These are phyloP conservation scores for Tricholauxania praeusta DNA, from an alignment of 2,888 invertebrate species.

Conservation along the genomic window DNA sequence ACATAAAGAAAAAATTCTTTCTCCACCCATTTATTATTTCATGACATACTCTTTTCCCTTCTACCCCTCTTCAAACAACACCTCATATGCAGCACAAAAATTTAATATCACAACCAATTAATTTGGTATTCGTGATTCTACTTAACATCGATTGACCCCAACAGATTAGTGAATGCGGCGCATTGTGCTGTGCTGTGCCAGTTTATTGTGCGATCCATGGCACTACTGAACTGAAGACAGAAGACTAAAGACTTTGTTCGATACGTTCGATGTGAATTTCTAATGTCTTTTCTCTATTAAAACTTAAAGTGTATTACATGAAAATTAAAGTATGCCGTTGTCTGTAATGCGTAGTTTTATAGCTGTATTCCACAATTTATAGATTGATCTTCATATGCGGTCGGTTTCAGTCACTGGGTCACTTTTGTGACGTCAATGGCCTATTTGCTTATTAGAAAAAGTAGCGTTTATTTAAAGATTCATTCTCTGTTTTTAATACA, in stretches of 20 bases:
- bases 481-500: slow-evolving; percentile 26
- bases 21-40: no score
- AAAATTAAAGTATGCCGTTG: slow-evolving; percentile 19
- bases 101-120: slow-evolving; percentile 66
- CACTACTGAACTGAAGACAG: no score
- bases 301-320: neutral
- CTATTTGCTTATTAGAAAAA: slow-evolving; percentile 52
- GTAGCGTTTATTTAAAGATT: slow-evolving; percentile 40
- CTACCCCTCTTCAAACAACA: no score
- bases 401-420: slow-evolving; percentile 54
- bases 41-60: no score
- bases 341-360: neutral
- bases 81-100: neutral
- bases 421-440: slow-evolving; percentile 65
- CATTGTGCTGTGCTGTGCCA: neutral
- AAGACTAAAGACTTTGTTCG: no score
- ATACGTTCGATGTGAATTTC: no score
- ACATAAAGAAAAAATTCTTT: no score
- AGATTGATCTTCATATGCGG: slow-evolving; percentile 24
- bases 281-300: no score
- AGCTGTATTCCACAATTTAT: neutral
- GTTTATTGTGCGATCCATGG: slow-evolving; percentile 15
- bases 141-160: slow-evolving; percentile 70
- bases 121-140: slow-evolving; percentile 70
- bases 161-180: slow-evolving; percentile 63